Base-by-base conservation (phyloP, 2,888 invertebrate species). In the Calliphora vomitoria region DNA sequence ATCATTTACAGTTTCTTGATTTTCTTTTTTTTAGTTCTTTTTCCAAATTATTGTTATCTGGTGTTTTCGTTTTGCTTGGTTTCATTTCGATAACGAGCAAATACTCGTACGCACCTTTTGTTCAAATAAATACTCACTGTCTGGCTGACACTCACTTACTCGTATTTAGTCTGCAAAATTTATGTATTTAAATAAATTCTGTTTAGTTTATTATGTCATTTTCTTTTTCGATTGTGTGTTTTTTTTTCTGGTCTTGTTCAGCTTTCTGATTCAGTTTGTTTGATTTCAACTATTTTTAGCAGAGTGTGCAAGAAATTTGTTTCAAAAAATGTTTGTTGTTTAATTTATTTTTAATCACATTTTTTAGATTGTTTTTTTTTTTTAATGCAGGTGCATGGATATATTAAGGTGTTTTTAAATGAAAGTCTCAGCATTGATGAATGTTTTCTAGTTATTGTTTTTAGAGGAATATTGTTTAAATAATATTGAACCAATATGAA, bases 171-270 rank as follows among this genome's bases (percentile, higher is more conserved):
- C 35, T 62, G 62, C 5, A 62, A n/a, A 62, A 6, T 4, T n/a
- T 1, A 5, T 41, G 4, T 55, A 38, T 44, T 41, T 41, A 72
- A 58, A 47, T 44, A 20, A 47, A 79, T 60, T 69, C 44, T 69
- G 58, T 69, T 79, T 47, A 18, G 58, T 79, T 71, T 62, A 68
- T 79, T 79, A 68, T 68, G 68, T 79, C 68, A 79, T 79, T 58
- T 79, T 79, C 8, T 31, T 68, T 8, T 53, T 35, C 8, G 18
- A 31, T 25, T 11, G 20, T 44, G 64, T 68, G 10, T 2, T 11
- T 69, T 47, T 15, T 50, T 47, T 13, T 31, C 5, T 50, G 0
- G 35, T 62, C 11, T 58, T 20, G 20, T 25, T 20, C 25, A 50
- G n/a, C 6, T 20, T 55, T 58, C 35, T 31, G 3, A n/a, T 35